phyloP scores from a whole-genome alignment of 1,140 invertebrate species.

The Tribolium castaneum region DNA sequence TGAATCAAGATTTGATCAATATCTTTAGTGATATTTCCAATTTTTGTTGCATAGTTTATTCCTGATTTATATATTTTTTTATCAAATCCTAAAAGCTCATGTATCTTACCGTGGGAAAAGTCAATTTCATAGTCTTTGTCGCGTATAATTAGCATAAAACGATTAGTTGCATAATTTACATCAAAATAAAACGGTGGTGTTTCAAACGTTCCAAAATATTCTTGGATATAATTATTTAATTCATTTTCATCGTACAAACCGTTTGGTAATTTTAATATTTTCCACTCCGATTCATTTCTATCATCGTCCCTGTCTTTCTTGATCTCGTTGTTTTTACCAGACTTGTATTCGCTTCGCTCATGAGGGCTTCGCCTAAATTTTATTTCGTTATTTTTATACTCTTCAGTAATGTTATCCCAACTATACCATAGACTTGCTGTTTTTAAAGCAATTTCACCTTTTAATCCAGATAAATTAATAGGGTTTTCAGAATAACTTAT shows the following conservation, averaged over 20 bases:
- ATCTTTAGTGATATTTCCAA: too few relatives aligned
- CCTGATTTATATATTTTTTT: too few relatives aligned
- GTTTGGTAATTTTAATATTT: conserved; percentile 25
- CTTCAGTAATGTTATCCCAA: conserved; percentile 30
- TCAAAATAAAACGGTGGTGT: conserved; percentile 35
- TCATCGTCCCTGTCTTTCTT: conserved; percentile 2
- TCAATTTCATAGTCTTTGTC: too few relatives aligned
- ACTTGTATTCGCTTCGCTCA: neutral
- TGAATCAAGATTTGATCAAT: too few relatives aligned
- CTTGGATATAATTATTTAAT: conserved; percentile 41
- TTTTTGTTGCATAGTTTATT: too few relatives aligned
- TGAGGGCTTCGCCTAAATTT: neutral
- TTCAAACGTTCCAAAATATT: conserved; percentile 31
- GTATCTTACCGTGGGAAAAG: too few relatives aligned
- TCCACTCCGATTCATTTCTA: conserved; percentile 20
- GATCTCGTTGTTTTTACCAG: conserved; percentile 7
- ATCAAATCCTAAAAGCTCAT: too few relatives aligned
- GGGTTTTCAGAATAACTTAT: conserved; percentile 40
- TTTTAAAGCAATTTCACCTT: conserved; percentile 37
- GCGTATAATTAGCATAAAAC: too few relatives aligned
- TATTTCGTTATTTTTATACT: conserved; percentile 34
- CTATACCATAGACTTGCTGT: conserved; percentile 31
- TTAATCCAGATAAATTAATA: conserved; percentile 40
- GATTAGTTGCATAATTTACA: conserved; percentile 16
- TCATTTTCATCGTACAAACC: conserved; percentile 37